Conservation (phyloP, 2,113 vertebrate species). For the Herpailurus yagouaroundi region DNA sequence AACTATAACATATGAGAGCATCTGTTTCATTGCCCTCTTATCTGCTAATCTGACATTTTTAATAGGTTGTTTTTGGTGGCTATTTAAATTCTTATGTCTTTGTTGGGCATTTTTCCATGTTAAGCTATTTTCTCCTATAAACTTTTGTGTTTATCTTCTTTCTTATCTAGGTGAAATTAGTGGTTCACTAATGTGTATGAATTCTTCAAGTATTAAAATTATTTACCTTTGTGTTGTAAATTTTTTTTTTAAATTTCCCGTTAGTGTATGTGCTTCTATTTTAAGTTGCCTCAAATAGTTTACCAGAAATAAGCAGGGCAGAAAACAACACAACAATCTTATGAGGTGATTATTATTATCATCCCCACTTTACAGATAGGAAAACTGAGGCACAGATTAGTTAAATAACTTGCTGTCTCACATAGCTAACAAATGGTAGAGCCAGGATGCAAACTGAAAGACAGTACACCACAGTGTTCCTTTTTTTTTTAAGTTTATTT, state of each 20-base stretch:
- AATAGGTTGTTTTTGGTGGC: not conserved
- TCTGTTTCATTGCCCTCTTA: not conserved
- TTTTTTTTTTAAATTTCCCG: not conserved
- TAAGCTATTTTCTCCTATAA: not conserved
- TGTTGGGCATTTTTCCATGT: not conserved
- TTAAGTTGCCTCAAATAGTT: slow-evolving; percentile 28
- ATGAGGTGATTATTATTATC: not conserved
- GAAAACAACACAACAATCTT: slow-evolving; percentile 16
- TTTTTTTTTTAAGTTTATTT: not conserved
- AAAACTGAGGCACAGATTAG: not conserved
- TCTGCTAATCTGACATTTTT: not conserved
- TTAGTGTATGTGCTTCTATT: not conserved
- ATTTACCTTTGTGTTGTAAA: not conserved
- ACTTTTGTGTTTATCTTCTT: not conserved
- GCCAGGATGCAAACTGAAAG: not conserved
- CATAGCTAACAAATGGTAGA: not conserved
- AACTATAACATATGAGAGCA: not conserved
- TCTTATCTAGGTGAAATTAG: not conserved
- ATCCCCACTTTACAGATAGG: not conserved
- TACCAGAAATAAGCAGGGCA: not conserved
- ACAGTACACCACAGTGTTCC: not conserved
- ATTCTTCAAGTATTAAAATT: slow-evolving; percentile 5
- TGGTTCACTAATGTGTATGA: not conserved
- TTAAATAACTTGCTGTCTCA: not conserved
- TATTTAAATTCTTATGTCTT: not conserved